phyloP scores from a whole-genome alignment of 2,113 vertebrate species.

The Barbus barbus region DNA sequence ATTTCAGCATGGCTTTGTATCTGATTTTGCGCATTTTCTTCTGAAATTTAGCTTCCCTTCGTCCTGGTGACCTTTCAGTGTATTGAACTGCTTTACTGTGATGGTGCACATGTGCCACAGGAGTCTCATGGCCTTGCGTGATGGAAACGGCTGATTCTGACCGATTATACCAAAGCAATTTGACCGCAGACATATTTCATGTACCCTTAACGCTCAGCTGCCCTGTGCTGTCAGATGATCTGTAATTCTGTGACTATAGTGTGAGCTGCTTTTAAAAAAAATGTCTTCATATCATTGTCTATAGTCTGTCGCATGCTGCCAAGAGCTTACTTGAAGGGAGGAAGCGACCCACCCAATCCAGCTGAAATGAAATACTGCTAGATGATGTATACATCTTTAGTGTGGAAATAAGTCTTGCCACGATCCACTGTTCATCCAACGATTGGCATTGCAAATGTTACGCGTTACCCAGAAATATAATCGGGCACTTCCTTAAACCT shows the following conservation, averaged over 20 bases:
- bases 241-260: neutral
- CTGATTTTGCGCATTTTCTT: neutral
- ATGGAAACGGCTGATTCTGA: neutral
- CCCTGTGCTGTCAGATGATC: neutral
- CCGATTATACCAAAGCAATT: constrained; percentile 37
- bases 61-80: neutral
- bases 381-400: neutral
- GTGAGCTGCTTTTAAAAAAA: constrained; percentile 31
- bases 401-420: neutral
- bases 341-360: neutral
- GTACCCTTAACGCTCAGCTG: neutral
- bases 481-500: constrained; percentile 3
- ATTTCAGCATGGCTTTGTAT: constrained; percentile 10
- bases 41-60: neutral
- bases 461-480: neutral
- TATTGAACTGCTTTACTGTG: constrained; percentile 22
- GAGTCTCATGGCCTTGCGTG: constrained; percentile 1
- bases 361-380: neutral
- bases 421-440: neutral
- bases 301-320: neutral
- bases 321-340: constrained; percentile 39
- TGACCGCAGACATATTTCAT: constrained; percentile 24
- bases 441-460: neutral
- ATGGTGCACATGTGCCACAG: constrained; percentile 17
- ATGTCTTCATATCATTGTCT: constrained; percentile 18